These are phyloP conservation scores for Semnopithecus entellus DNA, from an alignment of 2,113 vertebrate species.

Conservation along the genomic window DNA sequence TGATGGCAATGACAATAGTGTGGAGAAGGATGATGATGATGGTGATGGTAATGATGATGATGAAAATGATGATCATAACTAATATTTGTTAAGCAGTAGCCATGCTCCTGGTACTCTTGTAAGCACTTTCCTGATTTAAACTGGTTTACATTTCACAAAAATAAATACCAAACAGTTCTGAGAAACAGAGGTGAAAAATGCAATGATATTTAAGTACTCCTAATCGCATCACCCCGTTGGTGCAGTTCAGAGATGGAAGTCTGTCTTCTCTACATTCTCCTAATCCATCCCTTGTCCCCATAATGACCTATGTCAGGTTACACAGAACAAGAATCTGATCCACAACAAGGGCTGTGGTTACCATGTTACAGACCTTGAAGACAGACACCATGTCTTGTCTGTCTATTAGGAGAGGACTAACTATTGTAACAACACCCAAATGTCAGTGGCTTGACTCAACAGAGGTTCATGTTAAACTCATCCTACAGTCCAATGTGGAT, in stretches of 20 bases:
- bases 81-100: background rate
- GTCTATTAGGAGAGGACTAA: background rate
- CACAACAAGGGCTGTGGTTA: background rate
- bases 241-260: background rate
- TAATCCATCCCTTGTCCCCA: too few relatives aligned
- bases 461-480: background rate
- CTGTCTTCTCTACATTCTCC: background rate
- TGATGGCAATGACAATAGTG: too few relatives aligned
- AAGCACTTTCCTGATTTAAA: background rate
- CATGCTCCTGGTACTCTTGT: too few relatives aligned
- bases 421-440: background rate
- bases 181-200: background rate
- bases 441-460: background rate
- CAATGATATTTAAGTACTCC: background rate
- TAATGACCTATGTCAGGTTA: background rate
- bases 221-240: background rate
- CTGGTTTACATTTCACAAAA: background rate
- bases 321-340: background rate
- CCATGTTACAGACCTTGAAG: background rate
- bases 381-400: background rate
- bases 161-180: background rate
- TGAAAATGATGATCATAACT: background rate
- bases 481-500: background rate
- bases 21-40: too few relatives aligned
- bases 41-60: too few relatives aligned